Evolutionary conservation across 2,797 vertebrate genomes (phyloP).

Genomic region (Mycteria americana): DNA sequence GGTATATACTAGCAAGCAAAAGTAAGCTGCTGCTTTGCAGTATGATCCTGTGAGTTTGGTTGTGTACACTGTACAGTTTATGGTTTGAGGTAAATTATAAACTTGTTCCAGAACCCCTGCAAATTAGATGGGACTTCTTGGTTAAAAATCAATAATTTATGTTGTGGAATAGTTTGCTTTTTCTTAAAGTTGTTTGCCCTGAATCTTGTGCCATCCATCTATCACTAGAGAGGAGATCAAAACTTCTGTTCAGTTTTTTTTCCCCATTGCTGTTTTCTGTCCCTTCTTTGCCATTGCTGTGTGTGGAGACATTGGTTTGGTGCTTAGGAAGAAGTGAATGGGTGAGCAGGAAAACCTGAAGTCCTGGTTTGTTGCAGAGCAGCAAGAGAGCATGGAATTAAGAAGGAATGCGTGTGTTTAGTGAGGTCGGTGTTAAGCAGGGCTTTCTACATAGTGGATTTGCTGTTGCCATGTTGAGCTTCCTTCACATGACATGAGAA

Average conservation of each 20-base stretch:
- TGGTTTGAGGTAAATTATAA: neutral
- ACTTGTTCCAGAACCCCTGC: neutral
- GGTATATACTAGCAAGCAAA: neutral
- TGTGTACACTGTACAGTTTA: neutral
- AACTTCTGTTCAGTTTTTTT: neutral
- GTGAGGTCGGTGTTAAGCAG: rapidly evolving
- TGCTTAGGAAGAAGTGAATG: neutral
- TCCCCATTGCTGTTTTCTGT: neutral
- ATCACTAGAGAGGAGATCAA: neutral
- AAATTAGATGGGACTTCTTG: neutral
- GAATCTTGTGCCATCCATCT: neutral
- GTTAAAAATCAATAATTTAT: neutral
- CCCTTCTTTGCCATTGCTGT: neutral
- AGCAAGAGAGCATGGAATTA: neutral
- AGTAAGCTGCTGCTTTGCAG: neutral
- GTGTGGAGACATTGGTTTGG: neutral
- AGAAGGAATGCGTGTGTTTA: neutral
- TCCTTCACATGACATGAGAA: neutral
- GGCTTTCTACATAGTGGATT: neutral
- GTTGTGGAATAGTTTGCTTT: neutral
- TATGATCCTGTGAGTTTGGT: neutral
- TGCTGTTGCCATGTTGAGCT: neutral
- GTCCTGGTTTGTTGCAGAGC: neutral
- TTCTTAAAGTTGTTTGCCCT: neutral
- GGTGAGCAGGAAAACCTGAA: neutral